These are phyloP conservation scores for Melinaea marsaeus DNA, from an alignment of 2,888 invertebrate species.

Conservation along the genomic window DNA sequence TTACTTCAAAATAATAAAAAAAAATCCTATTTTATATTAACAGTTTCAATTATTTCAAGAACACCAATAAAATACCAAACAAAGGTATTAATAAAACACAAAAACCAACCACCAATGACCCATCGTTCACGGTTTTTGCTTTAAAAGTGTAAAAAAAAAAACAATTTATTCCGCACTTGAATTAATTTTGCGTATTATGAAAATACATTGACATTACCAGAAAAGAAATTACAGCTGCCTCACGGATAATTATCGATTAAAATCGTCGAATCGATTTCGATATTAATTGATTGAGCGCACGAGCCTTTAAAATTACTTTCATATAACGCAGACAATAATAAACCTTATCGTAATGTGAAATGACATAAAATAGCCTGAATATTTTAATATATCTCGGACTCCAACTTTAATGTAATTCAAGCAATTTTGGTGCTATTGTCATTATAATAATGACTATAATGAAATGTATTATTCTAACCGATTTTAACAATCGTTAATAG, in stretches of 20 bases:
- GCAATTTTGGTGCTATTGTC: slow-evolving; percentile 10
- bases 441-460: slow-evolving; percentile 9
- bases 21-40: no score
- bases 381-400: background rate
- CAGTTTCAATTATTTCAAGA: background rate
- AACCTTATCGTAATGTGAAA: slow-evolving; percentile 2
- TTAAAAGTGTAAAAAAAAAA: slow-evolving; percentile 13
- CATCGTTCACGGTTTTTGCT: slow-evolving; percentile 10
- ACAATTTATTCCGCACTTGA: slow-evolving; percentile 26
- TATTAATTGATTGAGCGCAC: slow-evolving; percentile 68
- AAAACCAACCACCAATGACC: background rate
- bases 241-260: slow-evolving; percentile 66
- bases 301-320: slow-evolving; percentile 37
- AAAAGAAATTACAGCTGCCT: slow-evolving; percentile 58
- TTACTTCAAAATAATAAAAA: no score
- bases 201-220: slow-evolving; percentile 35
- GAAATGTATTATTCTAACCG: slow-evolving; percentile 20
- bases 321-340: slow-evolving; percentile 13
- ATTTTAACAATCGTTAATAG: slow-evolving; percentile 48
- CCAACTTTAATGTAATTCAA: slow-evolving; percentile 3
- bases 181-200: slow-evolving; percentile 27
- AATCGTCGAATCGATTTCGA: slow-evolving; percentile 64
- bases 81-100: background rate
- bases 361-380: slow-evolving; percentile 9
- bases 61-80: background rate